Percentiles rank a stretch among this genome's conserved stretches.
phyloP scores from a whole-genome alignment of 2,113 vertebrate genomes.

The Lampris incognitus region DNA sequence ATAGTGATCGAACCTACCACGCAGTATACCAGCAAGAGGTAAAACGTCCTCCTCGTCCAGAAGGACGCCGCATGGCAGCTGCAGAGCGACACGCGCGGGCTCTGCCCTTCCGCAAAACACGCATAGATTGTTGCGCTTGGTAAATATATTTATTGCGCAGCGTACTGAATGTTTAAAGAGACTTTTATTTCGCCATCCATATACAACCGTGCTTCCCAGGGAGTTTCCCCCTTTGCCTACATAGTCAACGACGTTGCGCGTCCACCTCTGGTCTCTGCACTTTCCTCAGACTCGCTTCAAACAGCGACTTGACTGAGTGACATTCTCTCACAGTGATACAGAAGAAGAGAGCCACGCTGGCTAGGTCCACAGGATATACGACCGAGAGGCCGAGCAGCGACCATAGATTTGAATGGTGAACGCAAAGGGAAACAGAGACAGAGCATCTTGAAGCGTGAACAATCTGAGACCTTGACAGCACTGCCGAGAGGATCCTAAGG shows the following conservation, averaged over 20 bases:
- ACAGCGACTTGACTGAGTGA: slow-evolving; percentile 37
- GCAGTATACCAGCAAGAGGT: slow-evolving; percentile 15
- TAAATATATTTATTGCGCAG: slow-evolving; percentile 78
- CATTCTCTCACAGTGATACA: slow-evolving; percentile 16
- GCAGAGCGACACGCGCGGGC: slow-evolving; percentile 9
- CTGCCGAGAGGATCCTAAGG: no score
- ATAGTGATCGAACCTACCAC: slow-evolving; percentile 49
- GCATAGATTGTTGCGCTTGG: slow-evolving; percentile 66
- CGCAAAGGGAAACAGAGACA: no score
- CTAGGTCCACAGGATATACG: slow-evolving; percentile 7
- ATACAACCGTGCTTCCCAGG: slow-evolving; percentile 51
- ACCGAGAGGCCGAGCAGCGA: not conserved
- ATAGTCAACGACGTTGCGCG: slow-evolving; percentile 65
- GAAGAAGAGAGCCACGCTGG: not conserved
- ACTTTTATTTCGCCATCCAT: slow-evolving; percentile 78
- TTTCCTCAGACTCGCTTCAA: slow-evolving; percentile 29
- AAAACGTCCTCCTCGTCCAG: slow-evolving; percentile 24
- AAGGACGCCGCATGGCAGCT: slow-evolving; percentile 29
- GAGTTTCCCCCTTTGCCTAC: slow-evolving; percentile 48
- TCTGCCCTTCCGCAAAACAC: slow-evolving; percentile 48
- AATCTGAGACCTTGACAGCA: no score
- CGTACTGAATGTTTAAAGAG: slow-evolving; percentile 79
- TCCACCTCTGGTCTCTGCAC: slow-evolving; percentile 11
- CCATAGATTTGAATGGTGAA: no score
- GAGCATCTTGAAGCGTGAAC: no score